Percentiles rank a stretch among this genome's conserved stretches.
Conservation (phyloP, 2,797 vertebrate species). For the Lepilemur septentrionalis region DNA sequence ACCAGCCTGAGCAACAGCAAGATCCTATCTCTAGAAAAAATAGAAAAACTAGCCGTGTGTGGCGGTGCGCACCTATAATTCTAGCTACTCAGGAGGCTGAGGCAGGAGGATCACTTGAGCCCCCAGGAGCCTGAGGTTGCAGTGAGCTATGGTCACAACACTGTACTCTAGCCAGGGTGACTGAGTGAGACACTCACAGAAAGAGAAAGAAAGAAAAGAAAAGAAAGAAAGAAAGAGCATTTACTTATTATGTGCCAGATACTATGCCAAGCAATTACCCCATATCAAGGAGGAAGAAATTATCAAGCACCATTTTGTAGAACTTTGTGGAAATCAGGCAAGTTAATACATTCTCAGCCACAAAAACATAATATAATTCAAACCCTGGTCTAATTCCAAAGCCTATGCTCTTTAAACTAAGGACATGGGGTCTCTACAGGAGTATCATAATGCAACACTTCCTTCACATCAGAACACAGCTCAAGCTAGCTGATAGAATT, state of each 20-base stretch:
- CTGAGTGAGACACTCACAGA: neutral
- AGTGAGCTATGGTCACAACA: neutral
- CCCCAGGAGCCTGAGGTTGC: neutral
- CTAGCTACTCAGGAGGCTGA: neutral
- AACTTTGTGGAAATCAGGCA: neutral
- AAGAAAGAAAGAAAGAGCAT: neutral
- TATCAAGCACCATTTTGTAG: neutral
- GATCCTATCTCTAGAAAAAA: neutral
- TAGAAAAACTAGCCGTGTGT: neutral
- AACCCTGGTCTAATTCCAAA: conserved; percentile 35
- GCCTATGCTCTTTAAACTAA: neutral
- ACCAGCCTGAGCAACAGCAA: neutral
- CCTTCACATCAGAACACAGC: neutral
- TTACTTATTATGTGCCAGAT: neutral
- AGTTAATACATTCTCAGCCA: neutral
- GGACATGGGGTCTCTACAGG: neutral
- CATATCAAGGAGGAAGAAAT: conserved; percentile 12
- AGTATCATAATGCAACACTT: neutral
- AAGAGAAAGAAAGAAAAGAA: neutral
- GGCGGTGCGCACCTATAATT: neutral
- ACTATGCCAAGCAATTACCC: neutral
- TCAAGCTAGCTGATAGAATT: neutral
- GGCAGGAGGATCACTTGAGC: neutral
- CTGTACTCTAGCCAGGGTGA: neutral
- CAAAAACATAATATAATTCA: conserved; percentile 13